Percentiles rank a stretch among this genome's conserved stretches.
Conservation (phyloP, 64 coral and sea anemone species). For the Hydrozoanthus tunicans region DNA sequence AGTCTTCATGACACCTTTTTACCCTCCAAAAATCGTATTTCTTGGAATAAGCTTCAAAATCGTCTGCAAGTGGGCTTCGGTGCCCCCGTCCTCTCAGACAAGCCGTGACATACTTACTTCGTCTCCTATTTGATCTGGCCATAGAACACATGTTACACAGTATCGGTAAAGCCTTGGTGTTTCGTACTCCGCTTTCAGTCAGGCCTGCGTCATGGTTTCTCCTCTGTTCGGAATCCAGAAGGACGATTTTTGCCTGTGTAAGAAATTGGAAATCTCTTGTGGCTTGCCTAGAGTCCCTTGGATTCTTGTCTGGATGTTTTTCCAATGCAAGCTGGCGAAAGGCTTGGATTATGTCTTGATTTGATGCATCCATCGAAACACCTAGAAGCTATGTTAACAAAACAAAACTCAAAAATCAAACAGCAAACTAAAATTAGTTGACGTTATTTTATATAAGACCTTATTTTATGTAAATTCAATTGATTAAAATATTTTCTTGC, state of each 20-base stretch:
- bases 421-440: too few relatives aligned
- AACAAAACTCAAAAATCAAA: not conserved
- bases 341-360: slow-evolving; percentile 43
- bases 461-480: too few relatives aligned
- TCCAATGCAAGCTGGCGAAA: slow-evolving; percentile 49
- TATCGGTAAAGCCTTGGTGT: slow-evolving; percentile 34
- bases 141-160: slow-evolving; percentile 37
- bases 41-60: slow-evolving; percentile 32
- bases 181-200: slow-evolving; percentile 51
- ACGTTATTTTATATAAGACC: too few relatives aligned
- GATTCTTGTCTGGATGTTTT: slow-evolving; percentile 63
- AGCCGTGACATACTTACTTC: not conserved
- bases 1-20: not conserved
- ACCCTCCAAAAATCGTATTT: slow-evolving; percentile 21
- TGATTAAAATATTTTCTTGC: too few relatives aligned
- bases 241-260: slow-evolving; percentile 53
- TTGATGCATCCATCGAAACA: slow-evolving; percentile 51
- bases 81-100: slow-evolving; percentile 61
- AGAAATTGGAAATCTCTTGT: slow-evolving; percentile 49
- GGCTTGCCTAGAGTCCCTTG: slow-evolving; percentile 1
- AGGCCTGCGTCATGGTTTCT: slow-evolving; percentile 51
- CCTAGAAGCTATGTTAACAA: slow-evolving; percentile 50
- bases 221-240: slow-evolving; percentile 44
- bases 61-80: slow-evolving; percentile 33
- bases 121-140: not conserved